phyloP scores from a whole-genome alignment of 2,113 vertebrate species.

The Spea multiplicata region DNA sequence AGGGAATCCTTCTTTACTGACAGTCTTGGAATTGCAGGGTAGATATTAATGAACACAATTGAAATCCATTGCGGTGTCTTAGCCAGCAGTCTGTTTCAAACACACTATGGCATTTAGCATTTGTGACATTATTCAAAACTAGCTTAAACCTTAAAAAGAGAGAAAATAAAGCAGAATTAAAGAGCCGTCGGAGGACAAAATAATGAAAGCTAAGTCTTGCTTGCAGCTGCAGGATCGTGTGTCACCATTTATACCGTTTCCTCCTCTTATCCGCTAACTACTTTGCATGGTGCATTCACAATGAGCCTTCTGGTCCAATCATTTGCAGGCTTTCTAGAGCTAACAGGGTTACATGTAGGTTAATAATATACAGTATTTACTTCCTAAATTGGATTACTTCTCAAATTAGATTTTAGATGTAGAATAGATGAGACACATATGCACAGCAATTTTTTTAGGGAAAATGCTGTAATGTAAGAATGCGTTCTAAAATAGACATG shows the following conservation, averaged over 20 bases:
- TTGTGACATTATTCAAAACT: constrained; percentile 7
- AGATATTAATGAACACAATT: not conserved
- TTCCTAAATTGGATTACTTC: not conserved
- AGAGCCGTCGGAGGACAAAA: constrained; percentile 14
- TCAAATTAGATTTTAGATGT: no score
- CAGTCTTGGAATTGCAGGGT: not conserved
- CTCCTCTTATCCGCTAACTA: constrained; percentile 17
- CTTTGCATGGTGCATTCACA: constrained; percentile 40
- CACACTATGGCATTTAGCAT: not conserved
- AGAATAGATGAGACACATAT: no score
- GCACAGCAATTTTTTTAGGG: not conserved
- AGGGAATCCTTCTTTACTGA: not conserved
- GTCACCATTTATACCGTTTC: constrained; percentile 37
- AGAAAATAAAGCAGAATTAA: constrained; percentile 15
- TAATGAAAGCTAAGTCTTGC: constrained; percentile 26
- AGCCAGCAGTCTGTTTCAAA: not conserved
- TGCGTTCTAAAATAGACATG: not conserved
- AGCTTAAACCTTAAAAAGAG: not conserved
- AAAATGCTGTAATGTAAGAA: no score
- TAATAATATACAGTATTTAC: constrained; percentile 3
- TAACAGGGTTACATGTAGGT: constrained; percentile 20
- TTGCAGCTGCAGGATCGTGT: constrained; percentile 41
- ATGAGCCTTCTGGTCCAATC: constrained; percentile 20
- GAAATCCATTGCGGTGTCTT: not conserved
- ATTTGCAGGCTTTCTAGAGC: not conserved